Evolutionary conservation across 1,140 invertebrate species (phyloP), one percentile per base, ranked within the genome.

Genomic region (Acyrthosiphon pisum): DNA sequence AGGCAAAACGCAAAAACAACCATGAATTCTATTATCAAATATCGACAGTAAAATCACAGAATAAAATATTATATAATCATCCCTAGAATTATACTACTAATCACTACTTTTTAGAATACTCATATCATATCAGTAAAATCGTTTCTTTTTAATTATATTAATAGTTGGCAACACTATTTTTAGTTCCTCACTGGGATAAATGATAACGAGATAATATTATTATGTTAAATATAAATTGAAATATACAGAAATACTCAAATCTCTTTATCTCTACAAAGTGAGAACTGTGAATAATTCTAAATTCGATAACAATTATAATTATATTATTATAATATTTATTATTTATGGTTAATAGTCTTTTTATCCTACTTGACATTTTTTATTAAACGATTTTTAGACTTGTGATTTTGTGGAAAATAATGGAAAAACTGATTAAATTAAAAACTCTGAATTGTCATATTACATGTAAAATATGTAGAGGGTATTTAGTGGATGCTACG

Each of bases 401-500:
- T 87, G 46, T 87, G n/a, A 48, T 60, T 90, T 90, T 60, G 50
- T 60, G 18, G 8, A 86, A 86, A 84, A 93, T 84, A 30, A 93
- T 93, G 91, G 91, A 93, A 93, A 93, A 93, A 86, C 37, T 94
- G 83, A 98, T 98, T 94, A 98, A 98, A 95, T 95, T 99, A 94
- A 98, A 97, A 96, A 98, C 98, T 93, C 95, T 99, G 60, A 99
- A 99, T 95, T 97, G 97, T 94, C 97, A 98, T 95, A 98, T 99
- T 94, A 98, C 98, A 76, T 99, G 99, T 96, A 98, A 98, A 95
- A 98, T 99, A 95, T 99, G 99, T 96, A 97, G 97, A 94, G 99
- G 99, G 41, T 99, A 99, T 95, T 97, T 99, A 94, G 98, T 99
- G 94, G 98, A 99, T 96, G 99, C 99, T 48, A 99, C 98, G 35